These are phyloP conservation scores for Athalia rosae DNA, from an alignment of 2,888 invertebrate genomes.

Conservation along the genomic window DNA sequence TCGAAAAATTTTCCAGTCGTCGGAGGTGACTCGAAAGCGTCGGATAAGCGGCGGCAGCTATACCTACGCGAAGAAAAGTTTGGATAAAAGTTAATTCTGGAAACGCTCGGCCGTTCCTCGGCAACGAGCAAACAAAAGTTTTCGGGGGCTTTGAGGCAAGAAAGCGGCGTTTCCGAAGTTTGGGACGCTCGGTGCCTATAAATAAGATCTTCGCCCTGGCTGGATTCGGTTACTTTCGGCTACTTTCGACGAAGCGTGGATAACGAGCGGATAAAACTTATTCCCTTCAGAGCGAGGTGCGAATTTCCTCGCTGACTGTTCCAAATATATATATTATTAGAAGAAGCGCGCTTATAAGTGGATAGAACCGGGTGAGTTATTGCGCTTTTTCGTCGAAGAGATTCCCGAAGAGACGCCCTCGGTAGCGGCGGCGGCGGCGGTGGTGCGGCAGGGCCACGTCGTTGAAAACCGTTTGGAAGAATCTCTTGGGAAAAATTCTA, in stretches of 20 bases:
- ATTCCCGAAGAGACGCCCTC: conserved; percentile 24
- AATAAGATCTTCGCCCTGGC: conserved; percentile 52
- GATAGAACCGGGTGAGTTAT: conserved; percentile 39
- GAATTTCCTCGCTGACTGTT: conserved; percentile 44
- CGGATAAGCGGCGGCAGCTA: conserved; percentile 47
- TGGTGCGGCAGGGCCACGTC: neutral
- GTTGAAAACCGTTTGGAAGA: neutral
- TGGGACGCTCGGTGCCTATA: conserved; percentile 51
- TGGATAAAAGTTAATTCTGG: conserved; percentile 60
- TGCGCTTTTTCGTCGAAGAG: conserved; percentile 28
- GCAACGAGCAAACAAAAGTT: conserved; percentile 53
- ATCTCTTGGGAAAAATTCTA: conserved; percentile 20
- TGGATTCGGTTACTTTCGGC: conserved; percentile 50
- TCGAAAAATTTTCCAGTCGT: conserved; percentile 39
- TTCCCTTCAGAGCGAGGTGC: conserved; percentile 44
- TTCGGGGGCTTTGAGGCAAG: conserved; percentile 48
- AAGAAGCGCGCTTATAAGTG: conserved; percentile 38
- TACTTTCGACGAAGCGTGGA: conserved; percentile 55
- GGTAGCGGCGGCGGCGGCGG: neutral
- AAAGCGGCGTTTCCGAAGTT: conserved; percentile 52
- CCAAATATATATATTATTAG: conserved; percentile 44
- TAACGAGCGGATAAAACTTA: conserved; percentile 57
- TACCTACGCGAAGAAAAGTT: conserved; percentile 48
- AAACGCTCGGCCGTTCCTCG: conserved; percentile 52
- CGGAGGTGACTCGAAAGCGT: conserved; percentile 44